These are phyloP conservation scores for Platygyra sinensis DNA, from an alignment of 64 coral and sea anemone genomes.

Conservation along the genomic window DNA sequence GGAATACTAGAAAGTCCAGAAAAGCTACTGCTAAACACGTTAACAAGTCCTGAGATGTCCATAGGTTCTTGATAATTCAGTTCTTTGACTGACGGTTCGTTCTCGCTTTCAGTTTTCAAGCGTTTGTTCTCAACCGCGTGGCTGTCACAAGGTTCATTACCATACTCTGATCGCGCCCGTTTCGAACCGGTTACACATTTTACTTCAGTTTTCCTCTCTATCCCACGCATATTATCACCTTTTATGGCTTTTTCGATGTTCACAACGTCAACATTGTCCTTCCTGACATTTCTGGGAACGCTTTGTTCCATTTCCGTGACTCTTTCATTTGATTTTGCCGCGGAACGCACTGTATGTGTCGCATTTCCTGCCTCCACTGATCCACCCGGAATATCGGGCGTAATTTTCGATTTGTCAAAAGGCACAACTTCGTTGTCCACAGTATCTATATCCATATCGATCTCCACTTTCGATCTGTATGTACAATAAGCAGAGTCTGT, in stretches of 20 bases:
- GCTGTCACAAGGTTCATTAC: conserved; percentile 93
- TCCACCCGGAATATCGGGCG: conserved; percentile 68
- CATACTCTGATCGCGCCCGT: conserved; percentile 76
- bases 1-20: conserved; percentile 84
- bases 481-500: conserved; percentile 80
- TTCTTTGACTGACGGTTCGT: conserved; percentile 32
- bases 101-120: conserved; percentile 68
- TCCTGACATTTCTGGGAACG: background rate
- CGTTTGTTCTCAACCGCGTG: conserved; percentile 92
- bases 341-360: conserved; percentile 82
- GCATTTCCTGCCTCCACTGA: conserved; percentile 87
- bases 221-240: conserved; percentile 5
- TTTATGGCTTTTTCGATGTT: conserved; percentile 20
- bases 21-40: conserved; percentile 90
- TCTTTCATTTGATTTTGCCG: conserved; percentile 59
- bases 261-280: background rate
- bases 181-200: conserved; percentile 72
- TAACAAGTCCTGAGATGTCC: conserved; percentile 91
- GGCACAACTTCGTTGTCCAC: conserved; percentile 74
- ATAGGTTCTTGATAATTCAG: conserved; percentile 77
- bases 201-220: conserved; percentile 39
- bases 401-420: conserved; percentile 67
- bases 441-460: conserved; percentile 90
- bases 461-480: conserved; percentile 85
- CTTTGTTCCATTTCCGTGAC: conserved; percentile 45